A percentile compares a stretch with the other conserved stretches of the same genome.
phyloP scores from a whole-genome alignment of 2,113 vertebrate species.

The Lagopus leucura region DNA sequence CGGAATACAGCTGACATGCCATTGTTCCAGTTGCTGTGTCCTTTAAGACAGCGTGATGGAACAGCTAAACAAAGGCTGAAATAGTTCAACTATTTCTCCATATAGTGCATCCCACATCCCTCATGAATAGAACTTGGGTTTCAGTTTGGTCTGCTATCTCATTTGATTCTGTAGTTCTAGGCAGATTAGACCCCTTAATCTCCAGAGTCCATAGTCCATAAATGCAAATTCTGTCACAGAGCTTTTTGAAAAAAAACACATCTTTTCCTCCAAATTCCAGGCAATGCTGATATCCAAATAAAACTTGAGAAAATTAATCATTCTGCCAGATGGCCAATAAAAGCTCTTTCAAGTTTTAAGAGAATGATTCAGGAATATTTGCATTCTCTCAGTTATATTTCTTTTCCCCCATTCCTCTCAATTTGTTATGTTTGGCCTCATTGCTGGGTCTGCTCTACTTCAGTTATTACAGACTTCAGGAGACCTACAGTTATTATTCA shows the following conservation, averaged over 20 bases:
- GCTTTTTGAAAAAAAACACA: not conserved
- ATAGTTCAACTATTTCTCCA: not conserved
- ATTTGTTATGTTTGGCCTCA: constrained; percentile 51
- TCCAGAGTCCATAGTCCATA: not conserved
- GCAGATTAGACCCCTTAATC: not conserved
- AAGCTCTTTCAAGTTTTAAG: not conserved
- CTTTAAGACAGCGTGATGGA: not conserved
- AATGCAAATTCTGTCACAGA: not conserved
- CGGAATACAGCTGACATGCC: not conserved
- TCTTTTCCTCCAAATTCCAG: not conserved
- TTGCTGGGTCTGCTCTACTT: constrained; percentile 2
- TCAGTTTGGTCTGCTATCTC: not conserved
- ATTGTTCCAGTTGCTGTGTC: not conserved
- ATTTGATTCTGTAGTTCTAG: not conserved
- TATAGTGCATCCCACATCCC: not conserved
- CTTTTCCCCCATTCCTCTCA: not conserved
- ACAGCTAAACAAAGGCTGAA: not conserved
- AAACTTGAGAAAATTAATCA: not conserved
- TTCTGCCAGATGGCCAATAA: constrained; percentile 8
- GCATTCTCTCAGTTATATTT: constrained; percentile 8
- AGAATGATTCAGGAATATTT: constrained; percentile 14
- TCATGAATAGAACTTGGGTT: not conserved
- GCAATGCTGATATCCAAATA: not conserved
- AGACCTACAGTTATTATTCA: constrained; percentile 43
- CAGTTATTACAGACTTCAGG: not conserved